Base-by-base conservation (phyloP, 2,888 invertebrate genomes). In the Drymonia ruficornis region DNA sequence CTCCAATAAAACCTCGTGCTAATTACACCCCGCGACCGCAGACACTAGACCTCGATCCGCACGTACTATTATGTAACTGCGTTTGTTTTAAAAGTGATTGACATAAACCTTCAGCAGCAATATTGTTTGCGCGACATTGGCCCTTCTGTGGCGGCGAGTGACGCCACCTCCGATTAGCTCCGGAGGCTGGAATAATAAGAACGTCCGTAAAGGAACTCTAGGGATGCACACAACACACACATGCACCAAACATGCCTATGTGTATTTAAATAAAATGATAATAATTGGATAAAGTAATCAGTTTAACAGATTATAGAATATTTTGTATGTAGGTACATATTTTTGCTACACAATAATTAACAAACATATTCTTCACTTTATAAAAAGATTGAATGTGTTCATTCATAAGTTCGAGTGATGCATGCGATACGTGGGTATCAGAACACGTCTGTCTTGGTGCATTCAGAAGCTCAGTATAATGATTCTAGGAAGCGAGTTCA, bases 121-220 rank as follows among this genome's bases (percentile, higher is more conserved):
- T 19, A 43, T 19, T 43, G 43, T 43, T 16, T 11, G 12, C 13
- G 43, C 13, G 43, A 12, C 43, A 43, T 43, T 43, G 43, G 43
- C 43, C 43, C 19, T 43, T 19, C 19, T 9, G 40, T 11, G 40
- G 16, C 15, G 8, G 12, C 8, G n/a, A 1, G 23, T 3, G 23
- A 9, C 45, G 45, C 45, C 28, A 28, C 45, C 45, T 45, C 18
- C 45, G 45, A 45, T 45, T 45, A 13, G 45, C 28, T 15, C 1
- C 45, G 23, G 28, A n/a, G 12, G 28, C 45, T 9, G 15, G 2
- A 6, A 28, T 28, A 45, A 15, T n/a, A 15, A 19, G 9, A 12
- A 19, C 19, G 19, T 13, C 43, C 12, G 4, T 18, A 16, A n/a
- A 7, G 18, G n/a, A 13, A 11, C 43, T 12, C 19, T 19, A 43